phyloP scores from a whole-genome alignment of 2,888 invertebrate genomes.

The Phania funesta region DNA sequence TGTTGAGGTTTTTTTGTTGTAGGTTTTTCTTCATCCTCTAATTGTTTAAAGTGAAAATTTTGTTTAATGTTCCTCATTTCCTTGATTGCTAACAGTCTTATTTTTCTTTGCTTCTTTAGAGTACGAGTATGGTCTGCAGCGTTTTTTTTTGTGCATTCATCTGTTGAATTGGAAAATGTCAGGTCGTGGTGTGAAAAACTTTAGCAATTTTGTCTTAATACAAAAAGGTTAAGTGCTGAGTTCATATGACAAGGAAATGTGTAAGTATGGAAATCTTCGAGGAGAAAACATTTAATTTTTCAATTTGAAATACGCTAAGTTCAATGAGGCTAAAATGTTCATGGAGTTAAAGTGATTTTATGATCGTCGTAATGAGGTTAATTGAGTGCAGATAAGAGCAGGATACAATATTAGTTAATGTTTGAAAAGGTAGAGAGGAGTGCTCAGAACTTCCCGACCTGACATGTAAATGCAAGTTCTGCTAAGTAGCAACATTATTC shows the following conservation, averaged over 20 bases:
- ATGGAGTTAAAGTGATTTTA: background rate
- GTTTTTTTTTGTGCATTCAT: constrained; percentile 11
- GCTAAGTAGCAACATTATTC: too few relatives aligned
- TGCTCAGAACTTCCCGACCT: too few relatives aligned
- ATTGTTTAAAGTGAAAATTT: constrained; percentile 65
- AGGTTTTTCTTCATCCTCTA: constrained; percentile 45
- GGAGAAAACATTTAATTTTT: constrained; percentile 17
- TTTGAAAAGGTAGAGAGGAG: background rate
- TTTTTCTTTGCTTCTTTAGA: background rate
- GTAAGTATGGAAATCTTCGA: constrained; percentile 29
- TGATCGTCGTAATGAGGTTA: background rate
- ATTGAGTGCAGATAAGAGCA: constrained; percentile 1
- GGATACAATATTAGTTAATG: background rate
- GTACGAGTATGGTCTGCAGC: background rate
- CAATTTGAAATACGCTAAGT: constrained; percentile 6
- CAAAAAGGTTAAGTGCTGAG: constrained; percentile 63
- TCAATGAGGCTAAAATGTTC: background rate
- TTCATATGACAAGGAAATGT: constrained; percentile 54
- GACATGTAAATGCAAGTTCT: too few relatives aligned
- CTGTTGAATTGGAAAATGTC: constrained; percentile 51
- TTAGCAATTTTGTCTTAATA: constrained; percentile 11
- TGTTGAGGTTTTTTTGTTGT: constrained; percentile 1
- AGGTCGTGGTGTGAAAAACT: constrained; percentile 65
- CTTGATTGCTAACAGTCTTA: constrained; percentile 52
- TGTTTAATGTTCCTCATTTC: constrained; percentile 63